Percentiles rank a stretch among this genome's conserved stretches.
phyloP scores from a whole-genome alignment of 2,797 vertebrate species.

The Aeoliscus strigatus region DNA sequence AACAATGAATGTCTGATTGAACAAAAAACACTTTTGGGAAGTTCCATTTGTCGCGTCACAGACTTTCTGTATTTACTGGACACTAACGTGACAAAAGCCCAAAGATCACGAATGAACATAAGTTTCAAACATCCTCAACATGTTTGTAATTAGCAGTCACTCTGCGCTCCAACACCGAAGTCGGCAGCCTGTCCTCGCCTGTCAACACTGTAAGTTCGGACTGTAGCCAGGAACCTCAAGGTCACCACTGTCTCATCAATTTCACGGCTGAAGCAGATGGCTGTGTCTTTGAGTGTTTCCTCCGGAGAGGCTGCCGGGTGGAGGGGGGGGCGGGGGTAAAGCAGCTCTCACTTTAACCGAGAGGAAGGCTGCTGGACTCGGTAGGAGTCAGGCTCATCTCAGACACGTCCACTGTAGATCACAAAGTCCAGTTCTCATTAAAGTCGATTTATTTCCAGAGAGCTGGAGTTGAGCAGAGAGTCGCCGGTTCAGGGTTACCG shows the following conservation, averaged over 20 bases:
- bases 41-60: too few species aligned
- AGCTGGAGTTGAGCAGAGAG: conserved; percentile 23
- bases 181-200: conserved; percentile 20
- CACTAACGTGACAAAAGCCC: too few species aligned
- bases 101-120: too few species aligned
- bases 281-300: conserved; percentile 28
- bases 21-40: too few species aligned
- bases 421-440: conserved; percentile 47
- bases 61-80: too few species aligned
- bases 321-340: conserved; percentile 1
- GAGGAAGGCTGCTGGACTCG: conserved; percentile 6
- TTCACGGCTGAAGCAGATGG: conserved; percentile 54
- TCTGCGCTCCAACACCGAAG: conserved; percentile 5
- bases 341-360: conserved; percentile 10
- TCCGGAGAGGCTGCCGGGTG: conserved; percentile 22
- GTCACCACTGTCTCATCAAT: conserved; percentile 52
- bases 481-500: conserved; percentile 17
- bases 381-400: conserved; percentile 3
- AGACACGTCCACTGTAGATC: conserved; percentile 12
- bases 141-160: conserved; percentile 40
- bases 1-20: too few species aligned
- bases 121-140: too few species aligned
- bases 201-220: conserved; percentile 22
- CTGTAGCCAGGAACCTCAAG: conserved; percentile 46
- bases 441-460: conserved; percentile 45